Evolutionary conservation across 2,797 vertebrate species (phyloP), one percentile per base, ranked within the genome.

Genomic region (Anguilla pacifica): DNA sequence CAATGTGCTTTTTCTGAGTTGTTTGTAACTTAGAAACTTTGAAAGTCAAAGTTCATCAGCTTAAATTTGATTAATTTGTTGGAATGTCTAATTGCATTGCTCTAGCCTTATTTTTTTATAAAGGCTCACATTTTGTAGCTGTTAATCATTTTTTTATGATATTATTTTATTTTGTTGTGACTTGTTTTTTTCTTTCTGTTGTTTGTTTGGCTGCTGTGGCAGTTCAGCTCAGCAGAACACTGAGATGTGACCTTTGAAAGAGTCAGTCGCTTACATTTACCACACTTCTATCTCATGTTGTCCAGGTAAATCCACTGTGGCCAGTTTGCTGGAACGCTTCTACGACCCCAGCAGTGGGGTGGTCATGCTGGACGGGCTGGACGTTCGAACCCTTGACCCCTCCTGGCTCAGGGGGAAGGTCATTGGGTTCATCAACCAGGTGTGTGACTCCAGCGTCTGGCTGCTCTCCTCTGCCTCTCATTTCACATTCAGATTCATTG

Each of bases 381-480:
- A 99, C 93, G 97, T 99, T 82, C 92, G 96, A 79, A 95, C 95
- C 0, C 96, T 99, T 0, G 97, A 99, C 93, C 97, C 97, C 0
- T 96, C 97, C 64, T 99, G 98, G 98, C 97, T 99, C 82, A 96
- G 98, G 82, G 96, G 98, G 0, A 95, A 97, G 3, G 96, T 98
- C 85, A 96, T 99, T 2, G 98, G 98, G 89, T 99, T 97, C 91
- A 99, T 99, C 89, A 99, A 97, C 95, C 98, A 99, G 97, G 98
- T 97, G 86, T 97, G 86, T 0, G 85, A 86, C 19, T 55, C 6
- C 22, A 9, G 25, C n/a, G 22, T 51, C 22, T 35, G 46, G 3
- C 39, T 39, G 39, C 39, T 46, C 43, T n/a, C 19, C 19, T n/a
- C 17, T 82, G 28, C 43, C 2, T n/a, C 46, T 35, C 4, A n/a